A percentile compares a stretch with the other conserved stretches of the same genome.
These are phyloP conservation scores for Pheucticus melanocephalus DNA, from an alignment of 2,113 vertebrate genomes.

Conservation along the genomic window DNA sequence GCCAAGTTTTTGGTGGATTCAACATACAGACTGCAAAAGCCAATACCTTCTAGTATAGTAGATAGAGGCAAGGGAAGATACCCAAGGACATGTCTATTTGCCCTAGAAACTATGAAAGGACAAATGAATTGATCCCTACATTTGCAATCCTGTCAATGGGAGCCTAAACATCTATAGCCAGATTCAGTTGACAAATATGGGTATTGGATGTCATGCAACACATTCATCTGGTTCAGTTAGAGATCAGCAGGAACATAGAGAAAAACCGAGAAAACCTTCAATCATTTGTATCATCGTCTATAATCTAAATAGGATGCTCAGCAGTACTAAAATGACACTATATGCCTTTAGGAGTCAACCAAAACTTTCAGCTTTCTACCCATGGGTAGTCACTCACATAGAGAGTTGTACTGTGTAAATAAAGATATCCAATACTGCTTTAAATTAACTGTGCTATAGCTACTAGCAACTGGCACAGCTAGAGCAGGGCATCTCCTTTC, in stretches of 20 bases:
- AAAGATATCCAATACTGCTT: background rate
- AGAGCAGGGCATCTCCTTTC: background rate
- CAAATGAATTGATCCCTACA: background rate
- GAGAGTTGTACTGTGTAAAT: background rate
- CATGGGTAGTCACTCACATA: accelerated
- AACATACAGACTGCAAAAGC: background rate
- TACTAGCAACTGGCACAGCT: background rate
- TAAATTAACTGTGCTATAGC: background rate
- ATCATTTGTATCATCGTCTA: background rate
- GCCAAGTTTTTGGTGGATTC: background rate
- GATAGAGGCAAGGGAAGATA: background rate
- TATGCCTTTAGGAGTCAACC: background rate
- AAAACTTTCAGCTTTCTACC: background rate
- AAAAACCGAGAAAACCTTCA: background rate
- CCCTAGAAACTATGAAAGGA: background rate
- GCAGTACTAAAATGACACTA: background rate
- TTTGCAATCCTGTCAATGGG: background rate
- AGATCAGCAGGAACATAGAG: background rate
- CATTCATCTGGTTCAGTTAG: background rate
- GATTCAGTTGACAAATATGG: background rate
- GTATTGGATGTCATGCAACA: background rate
- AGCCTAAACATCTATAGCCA: background rate
- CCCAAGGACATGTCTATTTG: background rate
- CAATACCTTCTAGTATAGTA: background rate
- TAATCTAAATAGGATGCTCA: background rate